Percentiles rank a stretch among this genome's conserved stretches.
Evolutionary conservation across 92 coral and sea anemone genomes (phyloP).

Genomic region (Actinostola sp.): DNA sequence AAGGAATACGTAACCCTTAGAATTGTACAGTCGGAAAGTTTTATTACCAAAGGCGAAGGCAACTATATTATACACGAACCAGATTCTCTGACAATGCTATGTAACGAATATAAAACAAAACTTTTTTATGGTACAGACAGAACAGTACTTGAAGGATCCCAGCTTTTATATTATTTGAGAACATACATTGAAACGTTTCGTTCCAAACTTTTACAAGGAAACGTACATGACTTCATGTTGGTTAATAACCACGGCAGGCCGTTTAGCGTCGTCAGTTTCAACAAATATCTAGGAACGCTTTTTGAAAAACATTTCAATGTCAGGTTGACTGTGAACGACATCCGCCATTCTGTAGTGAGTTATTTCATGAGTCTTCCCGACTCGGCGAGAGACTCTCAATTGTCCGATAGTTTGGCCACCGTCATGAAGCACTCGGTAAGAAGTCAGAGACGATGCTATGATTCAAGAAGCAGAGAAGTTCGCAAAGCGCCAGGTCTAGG

Average conservation of each 20-base stretch:
- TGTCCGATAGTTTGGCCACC: conserved; percentile 32
- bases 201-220: not conserved
- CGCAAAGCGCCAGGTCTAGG: not conserved
- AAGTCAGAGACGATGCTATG: conserved; percentile 19
- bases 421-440: conserved; percentile 38
- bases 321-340: not conserved
- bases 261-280: not conserved
- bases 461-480: not conserved
- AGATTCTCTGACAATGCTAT: not conserved
- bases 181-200: not conserved
- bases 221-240: conserved; percentile 9
- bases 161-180: not conserved
- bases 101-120: conserved; percentile 1
- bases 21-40: too few relatives aligned
- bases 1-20: too few relatives aligned
- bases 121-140: not conserved
- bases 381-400: not conserved
- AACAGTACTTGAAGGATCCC: not conserved
- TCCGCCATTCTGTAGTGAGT: conserved; percentile 10
- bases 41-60: too few relatives aligned
- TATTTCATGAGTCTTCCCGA: conserved; percentile 11
- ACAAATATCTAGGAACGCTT: not conserved
- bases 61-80: not conserved
- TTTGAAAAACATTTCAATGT: conserved; percentile 10
- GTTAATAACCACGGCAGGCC: not conserved